Percentiles rank a stretch among this genome's conserved stretches.
Conservation (phyloP, 2,888 invertebrate species). For the Mimachlamys varia region DNA sequence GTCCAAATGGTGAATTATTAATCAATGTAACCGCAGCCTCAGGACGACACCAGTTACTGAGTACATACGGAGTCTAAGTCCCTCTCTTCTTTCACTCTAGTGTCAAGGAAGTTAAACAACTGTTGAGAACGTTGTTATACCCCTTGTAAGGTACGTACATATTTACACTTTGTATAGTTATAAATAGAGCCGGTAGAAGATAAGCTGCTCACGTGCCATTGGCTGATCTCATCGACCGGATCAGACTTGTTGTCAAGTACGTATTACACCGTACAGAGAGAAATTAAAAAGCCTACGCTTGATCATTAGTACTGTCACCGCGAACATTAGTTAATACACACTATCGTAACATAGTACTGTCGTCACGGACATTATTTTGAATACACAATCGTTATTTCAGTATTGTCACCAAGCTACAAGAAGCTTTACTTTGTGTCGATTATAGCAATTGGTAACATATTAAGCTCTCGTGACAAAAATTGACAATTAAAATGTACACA, state of each 20-base stretch:
- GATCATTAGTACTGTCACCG: no score
- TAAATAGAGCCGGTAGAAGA: background rate
- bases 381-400: no score
- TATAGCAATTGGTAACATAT: no score
- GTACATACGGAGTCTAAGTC: background rate
- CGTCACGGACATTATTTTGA: no score
- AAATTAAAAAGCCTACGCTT: background rate
- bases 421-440: no score
- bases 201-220: background rate
- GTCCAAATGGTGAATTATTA: background rate
- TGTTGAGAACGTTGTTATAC: background rate
- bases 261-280: background rate
- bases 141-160: background rate
- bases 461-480: no score
- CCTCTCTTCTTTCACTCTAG: background rate
- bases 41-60: background rate
- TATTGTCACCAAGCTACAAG: no score
- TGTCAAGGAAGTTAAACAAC: background rate
- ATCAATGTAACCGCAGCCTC: background rate
- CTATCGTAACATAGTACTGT: no score
- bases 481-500: no score
- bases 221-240: background rate
- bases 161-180: background rate
- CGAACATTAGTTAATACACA: no score
- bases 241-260: constrained; percentile 27